Base-by-base conservation (phyloP, 2,797 vertebrate species). In the Pygocentrus nattereri region DNA sequence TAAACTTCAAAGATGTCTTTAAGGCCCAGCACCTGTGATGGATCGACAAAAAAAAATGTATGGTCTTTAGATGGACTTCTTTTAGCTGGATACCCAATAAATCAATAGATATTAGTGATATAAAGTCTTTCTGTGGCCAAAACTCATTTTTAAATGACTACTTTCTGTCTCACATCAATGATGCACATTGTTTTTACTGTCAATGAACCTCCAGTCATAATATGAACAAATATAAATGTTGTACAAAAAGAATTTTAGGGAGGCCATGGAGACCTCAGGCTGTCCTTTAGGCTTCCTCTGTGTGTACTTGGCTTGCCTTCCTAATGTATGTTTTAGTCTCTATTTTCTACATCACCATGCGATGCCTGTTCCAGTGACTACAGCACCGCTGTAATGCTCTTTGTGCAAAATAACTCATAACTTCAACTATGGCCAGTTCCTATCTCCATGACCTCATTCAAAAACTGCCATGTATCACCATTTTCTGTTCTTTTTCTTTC, bases 381-480 rank as follows among this genome's bases (percentile, higher is more conserved):
- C 88, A 82, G 94, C 93, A 89, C 90, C 91, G 85, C 79, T 93
- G 90, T 93, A 92, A 79, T 91, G 89, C 92, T 90, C 91, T 85
- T 89, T 95, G 92, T 95, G 94, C 93, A 84, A 94, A 93, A 62
- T 70, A 93, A 90, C 88, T 92, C 88, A 91, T 85, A 70, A 58
- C 91, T 91, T 94, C 91, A 94, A 93, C 93, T 93, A 93, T 85
- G 94, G 94, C 95, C 94, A 95, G 94, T 95, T 93, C 92, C 92
- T 92, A 87, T 88, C 87, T 58, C 82, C 86, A 93, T 90, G 91
- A 96, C 93, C 95, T 95, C 92, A 87, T 76, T 86, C 80, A 84
- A 88, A 89, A 90, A 90, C 93, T 92, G 94, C 94, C 86, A 81
- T 93, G 93, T 93, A 92, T 94, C 91, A 88, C 83, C 85, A 76